Conservation (phyloP, 2,113 vertebrate species). For the Perca fluviatilis region DNA sequence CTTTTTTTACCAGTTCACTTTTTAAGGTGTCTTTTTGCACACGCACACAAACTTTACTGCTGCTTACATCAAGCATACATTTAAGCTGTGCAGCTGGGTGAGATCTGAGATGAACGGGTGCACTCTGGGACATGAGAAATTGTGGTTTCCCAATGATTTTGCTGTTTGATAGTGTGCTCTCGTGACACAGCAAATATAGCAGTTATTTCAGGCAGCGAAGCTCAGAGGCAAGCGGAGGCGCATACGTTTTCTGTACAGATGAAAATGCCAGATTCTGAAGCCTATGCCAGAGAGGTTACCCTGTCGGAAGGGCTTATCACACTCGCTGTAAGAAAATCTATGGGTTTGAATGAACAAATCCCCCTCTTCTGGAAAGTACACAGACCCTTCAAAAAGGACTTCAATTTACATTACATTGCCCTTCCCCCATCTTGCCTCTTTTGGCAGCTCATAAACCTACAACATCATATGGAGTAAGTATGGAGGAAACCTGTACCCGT, state of each 20-base stretch:
- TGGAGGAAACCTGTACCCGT: slow-evolving; percentile 13
- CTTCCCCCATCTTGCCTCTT: slow-evolving; percentile 7
- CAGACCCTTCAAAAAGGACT: slow-evolving; percentile 48
- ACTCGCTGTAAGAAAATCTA: slow-evolving; percentile 24
- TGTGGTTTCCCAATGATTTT: slow-evolving; percentile 40
- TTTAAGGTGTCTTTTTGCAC: slow-evolving; percentile 37
- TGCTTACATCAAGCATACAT: slow-evolving; percentile 23
- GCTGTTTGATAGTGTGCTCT: slow-evolving; percentile 37
- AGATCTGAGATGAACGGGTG: slow-evolving; percentile 30
- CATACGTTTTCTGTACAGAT: slow-evolving; percentile 10
- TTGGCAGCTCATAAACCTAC: slow-evolving; percentile 28
- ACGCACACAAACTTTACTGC: slow-evolving; percentile 35
- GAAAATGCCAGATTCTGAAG: slow-evolving; percentile 32
- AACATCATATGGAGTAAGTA: slow-evolving; percentile 10
- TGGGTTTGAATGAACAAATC: slow-evolving; percentile 47
- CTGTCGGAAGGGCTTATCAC: slow-evolving; percentile 41
- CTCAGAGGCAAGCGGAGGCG: slow-evolving; percentile 6
- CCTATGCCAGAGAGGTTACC: slow-evolving; percentile 30
- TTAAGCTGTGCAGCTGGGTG: slow-evolving; percentile 23
- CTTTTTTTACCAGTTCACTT: slow-evolving; percentile 64
- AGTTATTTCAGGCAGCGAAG: slow-evolving; percentile 29
- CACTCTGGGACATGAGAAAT: slow-evolving; percentile 31
- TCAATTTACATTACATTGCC: slow-evolving; percentile 42
- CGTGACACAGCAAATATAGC: slow-evolving; percentile 70
- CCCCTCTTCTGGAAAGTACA: slow-evolving; percentile 32